These are phyloP conservation scores for Cottoperca gobio DNA, from an alignment of 2,797 vertebrate genomes.

Conservation along the genomic window DNA sequence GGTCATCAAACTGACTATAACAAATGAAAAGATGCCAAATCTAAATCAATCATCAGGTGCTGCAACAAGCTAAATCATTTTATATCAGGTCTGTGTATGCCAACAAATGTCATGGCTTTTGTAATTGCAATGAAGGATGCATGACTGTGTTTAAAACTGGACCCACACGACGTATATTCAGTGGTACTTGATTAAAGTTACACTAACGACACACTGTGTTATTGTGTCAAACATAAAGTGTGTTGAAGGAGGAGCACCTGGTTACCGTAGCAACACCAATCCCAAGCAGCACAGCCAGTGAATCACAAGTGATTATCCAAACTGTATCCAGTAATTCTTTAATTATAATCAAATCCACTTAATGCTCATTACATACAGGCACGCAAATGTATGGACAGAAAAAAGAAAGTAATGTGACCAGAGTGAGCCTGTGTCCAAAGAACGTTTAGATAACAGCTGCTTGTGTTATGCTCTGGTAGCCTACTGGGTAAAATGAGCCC, in stretches of 20 bases:
- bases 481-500: not conserved
- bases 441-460: not conserved
- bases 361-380: constrained; percentile 35
- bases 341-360: constrained; percentile 65
- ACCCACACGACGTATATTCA: no score
- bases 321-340: constrained; percentile 71
- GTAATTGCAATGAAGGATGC: not conserved
- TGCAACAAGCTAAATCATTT: no score
- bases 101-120: constrained; percentile 1
- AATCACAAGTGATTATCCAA: constrained; percentile 73
- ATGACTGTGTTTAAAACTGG: not conserved
- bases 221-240: constrained; percentile 56
- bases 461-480: not conserved
- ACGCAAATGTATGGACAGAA: not conserved
- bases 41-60: constrained; percentile 8
- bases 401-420: constrained; percentile 25
- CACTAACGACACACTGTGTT: no score
- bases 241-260: constrained; percentile 41
- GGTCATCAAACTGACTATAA: constrained; percentile 1
- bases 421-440: constrained; percentile 14
- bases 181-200: not conserved
- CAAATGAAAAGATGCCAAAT: constrained; percentile 18
- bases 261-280: constrained; percentile 67
- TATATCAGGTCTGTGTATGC: not conserved
- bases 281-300: constrained; percentile 44